Percentiles rank a stretch among this genome's conserved stretches.
phyloP scores from a whole-genome alignment of 2,797 vertebrate species.

The Manis javanica region DNA sequence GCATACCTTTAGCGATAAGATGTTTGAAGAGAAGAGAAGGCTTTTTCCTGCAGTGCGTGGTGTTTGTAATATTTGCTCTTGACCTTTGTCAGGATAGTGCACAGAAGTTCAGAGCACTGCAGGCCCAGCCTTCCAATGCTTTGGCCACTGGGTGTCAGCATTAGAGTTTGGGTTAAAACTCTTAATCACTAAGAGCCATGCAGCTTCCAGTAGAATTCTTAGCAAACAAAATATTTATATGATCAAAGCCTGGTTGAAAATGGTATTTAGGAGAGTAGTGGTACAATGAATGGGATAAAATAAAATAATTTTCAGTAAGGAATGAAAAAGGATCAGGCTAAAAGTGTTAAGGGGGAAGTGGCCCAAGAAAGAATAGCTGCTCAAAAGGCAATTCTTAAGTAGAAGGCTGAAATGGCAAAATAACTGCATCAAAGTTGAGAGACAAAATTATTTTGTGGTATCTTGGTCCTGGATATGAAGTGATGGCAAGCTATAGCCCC shows the following conservation, averaged over 20 bases:
- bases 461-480: not conserved
- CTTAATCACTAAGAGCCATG: not conserved
- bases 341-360: not conserved
- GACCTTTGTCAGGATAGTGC: not conserved
- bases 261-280: not conserved
- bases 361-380: not conserved
- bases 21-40: constrained; percentile 4
- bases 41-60: not conserved
- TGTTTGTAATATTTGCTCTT: constrained; percentile 17
- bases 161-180: constrained; percentile 37
- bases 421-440: not conserved
- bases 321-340: not conserved
- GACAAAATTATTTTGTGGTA: not conserved
- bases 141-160: constrained; percentile 24
- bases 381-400: constrained; percentile 44
- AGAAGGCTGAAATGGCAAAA: constrained; percentile 14
- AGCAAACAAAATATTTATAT: constrained; percentile 21
- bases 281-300: constrained; percentile 10
- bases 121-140: not conserved
- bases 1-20: constrained; percentile 6
- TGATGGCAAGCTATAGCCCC: not conserved
- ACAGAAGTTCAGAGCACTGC: not conserved
- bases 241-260: not conserved
- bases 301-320: not conserved
- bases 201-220: not conserved